phyloP scores from a whole-genome alignment of 2,113 vertebrate genomes.

The Gulo gulo region DNA sequence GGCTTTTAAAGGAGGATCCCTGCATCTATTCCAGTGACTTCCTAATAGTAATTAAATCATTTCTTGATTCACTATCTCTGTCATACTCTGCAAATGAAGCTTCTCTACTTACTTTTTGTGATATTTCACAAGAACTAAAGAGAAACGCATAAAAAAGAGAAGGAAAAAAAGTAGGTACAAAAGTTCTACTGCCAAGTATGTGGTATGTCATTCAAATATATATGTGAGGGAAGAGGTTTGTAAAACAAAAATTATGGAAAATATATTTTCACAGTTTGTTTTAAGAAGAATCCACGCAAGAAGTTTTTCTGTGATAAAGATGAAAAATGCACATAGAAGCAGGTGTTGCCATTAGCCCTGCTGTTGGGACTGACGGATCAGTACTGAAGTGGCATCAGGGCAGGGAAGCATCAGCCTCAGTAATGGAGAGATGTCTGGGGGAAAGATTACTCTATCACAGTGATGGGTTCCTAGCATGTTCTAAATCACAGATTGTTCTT shows the following conservation, averaged over 20 bases:
- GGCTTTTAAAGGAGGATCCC: slow-evolving; percentile 65
- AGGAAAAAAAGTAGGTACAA: slow-evolving; percentile 8
- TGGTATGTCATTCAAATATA: neutral
- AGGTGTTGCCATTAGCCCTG: slow-evolving; percentile 56
- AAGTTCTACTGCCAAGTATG: neutral
- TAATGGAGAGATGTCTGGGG: slow-evolving; percentile 87
- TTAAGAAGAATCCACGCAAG: slow-evolving; percentile 47
- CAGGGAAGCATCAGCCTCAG: slow-evolving; percentile 81
- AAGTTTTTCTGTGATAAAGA: slow-evolving; percentile 68
- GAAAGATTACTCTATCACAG: slow-evolving; percentile 87
- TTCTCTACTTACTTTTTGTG: slow-evolving; percentile 58
- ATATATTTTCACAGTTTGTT: slow-evolving; percentile 58
- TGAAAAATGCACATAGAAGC: slow-evolving; percentile 69
- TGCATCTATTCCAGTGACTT: slow-evolving; percentile 62
- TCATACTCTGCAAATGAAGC: slow-evolving; percentile 60
- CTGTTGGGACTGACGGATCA: slow-evolving; percentile 79
- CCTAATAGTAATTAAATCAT: slow-evolving; percentile 59
- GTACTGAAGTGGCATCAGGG: slow-evolving; percentile 78
- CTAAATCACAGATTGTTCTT: slow-evolving; percentile 86
- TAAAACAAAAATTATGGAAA: slow-evolving; percentile 28
- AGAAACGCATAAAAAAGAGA: slow-evolving; percentile 49
- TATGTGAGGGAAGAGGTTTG: neutral
- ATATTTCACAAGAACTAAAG: slow-evolving; percentile 63
- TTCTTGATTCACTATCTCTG: slow-evolving; percentile 65
- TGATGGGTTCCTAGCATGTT: slow-evolving; percentile 81